Conservation (phyloP, 2,113 vertebrate species). For the Pollachius pollachius region DNA sequence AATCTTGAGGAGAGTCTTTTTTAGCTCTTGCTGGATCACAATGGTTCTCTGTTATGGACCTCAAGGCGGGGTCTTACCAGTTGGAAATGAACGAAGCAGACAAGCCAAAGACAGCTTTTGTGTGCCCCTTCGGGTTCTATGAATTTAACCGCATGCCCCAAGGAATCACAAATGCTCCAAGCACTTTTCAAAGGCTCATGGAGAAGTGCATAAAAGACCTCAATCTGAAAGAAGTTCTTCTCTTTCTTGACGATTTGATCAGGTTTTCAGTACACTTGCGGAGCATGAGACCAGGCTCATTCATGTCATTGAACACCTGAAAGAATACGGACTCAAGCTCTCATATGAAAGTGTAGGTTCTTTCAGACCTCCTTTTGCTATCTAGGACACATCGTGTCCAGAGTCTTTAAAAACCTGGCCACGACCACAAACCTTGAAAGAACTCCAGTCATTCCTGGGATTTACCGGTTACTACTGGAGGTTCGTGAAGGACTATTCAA, state of each 20-base stretch:
- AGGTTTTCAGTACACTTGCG: not conserved
- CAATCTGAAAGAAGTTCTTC: not conserved
- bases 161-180: not conserved
- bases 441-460: not conserved
- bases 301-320: not conserved
- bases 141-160: not conserved
- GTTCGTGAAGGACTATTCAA: no score
- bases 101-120: constrained; percentile 6
- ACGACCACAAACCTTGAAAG: not conserved
- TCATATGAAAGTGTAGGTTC: no score
- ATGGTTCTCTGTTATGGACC: constrained; percentile 14
- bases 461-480: not conserved
- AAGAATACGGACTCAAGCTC: not conserved
- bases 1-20: constrained; percentile 25
- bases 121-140: constrained; percentile 1
- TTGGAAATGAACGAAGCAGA: not conserved
- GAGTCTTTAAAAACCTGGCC: constrained; percentile 3
- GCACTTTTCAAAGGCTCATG: no score
- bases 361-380: no score
- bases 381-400: not conserved
- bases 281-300: not conserved
- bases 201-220: not conserved
- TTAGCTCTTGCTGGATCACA: not conserved
- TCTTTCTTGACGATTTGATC: not conserved
- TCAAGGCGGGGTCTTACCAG: not conserved